Evolutionary conservation across 2,888 invertebrate species (phyloP), one percentile per base, ranked within the genome.

Genomic region (Xanthorhoe designata): DNA sequence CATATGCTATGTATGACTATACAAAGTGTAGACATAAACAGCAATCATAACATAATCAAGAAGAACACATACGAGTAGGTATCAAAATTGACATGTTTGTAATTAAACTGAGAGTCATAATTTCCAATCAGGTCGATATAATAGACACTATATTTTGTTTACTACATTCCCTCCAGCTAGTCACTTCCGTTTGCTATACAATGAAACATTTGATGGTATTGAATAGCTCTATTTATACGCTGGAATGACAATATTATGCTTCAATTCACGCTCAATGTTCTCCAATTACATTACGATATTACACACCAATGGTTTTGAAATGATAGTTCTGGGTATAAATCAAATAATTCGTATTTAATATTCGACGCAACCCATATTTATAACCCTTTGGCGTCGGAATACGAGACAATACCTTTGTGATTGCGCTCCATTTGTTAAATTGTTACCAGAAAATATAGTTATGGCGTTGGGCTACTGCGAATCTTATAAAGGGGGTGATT

Each of bases 381-480:
- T 52, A 53, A 19, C 24, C 15, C n/a, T 57, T 32, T 29, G 19
- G 49, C 5, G 24, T 24, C 61, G 17, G 50, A 15, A 10, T 47
- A 24, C 42, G 42, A 52, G 7, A 59, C 35, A 57, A 52, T 53
- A 52, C 32, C 18, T 32, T 58, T 53, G 47, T 47, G 54, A 58
- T 45, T 58, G 58, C 38, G 32, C 50, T 45, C 66, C 64, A 73
- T 75, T 75, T 72, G 71, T 75, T 71, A 75, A 77, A 73, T 75
- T 71, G 74, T 75, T 71, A 72, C 72, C 75, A 69, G 61, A 64
- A 61, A 68, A 76, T 76, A 72, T 74, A 61, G 71, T 75, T 71
- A 68, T 61, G 54, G 70, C 73, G 70, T 78, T 70, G 60, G 62
- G 42, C 38, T 56, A 9, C 35, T 13, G 60, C 55, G 56, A 63